A percentile compares a stretch with the other conserved stretches of the same genome.
Evolutionary conservation across 2,113 vertebrate genomes (phyloP).

Genomic region (Ovis canadensis): DNA sequence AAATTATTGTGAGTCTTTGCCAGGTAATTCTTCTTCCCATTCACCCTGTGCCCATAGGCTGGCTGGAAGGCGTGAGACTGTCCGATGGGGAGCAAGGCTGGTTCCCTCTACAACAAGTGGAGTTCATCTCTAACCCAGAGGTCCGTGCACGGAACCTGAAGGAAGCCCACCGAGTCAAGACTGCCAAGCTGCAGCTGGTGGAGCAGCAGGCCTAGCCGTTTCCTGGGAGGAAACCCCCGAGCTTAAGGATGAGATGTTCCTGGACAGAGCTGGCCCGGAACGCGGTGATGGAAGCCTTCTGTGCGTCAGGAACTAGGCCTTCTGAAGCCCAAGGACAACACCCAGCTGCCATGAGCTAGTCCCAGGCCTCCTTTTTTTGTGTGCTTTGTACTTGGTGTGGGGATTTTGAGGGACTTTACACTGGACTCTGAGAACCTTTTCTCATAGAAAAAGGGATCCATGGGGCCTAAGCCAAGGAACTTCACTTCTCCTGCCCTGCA

Average conservation of each 20-base stretch:
- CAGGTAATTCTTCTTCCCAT: neutral
- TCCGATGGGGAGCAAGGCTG: constrained; percentile 93
- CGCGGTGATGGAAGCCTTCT: neutral
- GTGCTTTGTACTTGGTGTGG: constrained; percentile 27
- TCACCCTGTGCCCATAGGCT: constrained; percentile 80
- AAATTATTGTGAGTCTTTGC: neutral
- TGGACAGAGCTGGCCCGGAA: neutral
- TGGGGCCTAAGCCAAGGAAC: neutral
- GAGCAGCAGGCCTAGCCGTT: constrained; percentile 72
- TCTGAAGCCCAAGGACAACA: neutral
- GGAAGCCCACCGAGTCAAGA: constrained; percentile 91
- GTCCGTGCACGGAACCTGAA: constrained; percentile 88
- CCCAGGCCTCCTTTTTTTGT: neutral
- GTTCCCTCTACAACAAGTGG: constrained; percentile 89
- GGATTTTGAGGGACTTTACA: constrained; percentile 13
- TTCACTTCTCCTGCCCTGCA: neutral
- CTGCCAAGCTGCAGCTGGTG: constrained; percentile 84
- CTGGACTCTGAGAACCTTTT: constrained; percentile 32
- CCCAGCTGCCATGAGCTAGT: neutral
- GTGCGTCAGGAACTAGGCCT: neutral
- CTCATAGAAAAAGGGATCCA: neutral
- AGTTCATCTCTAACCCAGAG: constrained; percentile 86
- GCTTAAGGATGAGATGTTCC: neutral
- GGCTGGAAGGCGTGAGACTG: constrained; percentile 92
- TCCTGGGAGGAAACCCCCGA: neutral